A percentile compares a stretch with the other conserved stretches of the same genome.
phyloP scores from a whole-genome alignment of 2,113 vertebrate species.

The Chauna torquata region DNA sequence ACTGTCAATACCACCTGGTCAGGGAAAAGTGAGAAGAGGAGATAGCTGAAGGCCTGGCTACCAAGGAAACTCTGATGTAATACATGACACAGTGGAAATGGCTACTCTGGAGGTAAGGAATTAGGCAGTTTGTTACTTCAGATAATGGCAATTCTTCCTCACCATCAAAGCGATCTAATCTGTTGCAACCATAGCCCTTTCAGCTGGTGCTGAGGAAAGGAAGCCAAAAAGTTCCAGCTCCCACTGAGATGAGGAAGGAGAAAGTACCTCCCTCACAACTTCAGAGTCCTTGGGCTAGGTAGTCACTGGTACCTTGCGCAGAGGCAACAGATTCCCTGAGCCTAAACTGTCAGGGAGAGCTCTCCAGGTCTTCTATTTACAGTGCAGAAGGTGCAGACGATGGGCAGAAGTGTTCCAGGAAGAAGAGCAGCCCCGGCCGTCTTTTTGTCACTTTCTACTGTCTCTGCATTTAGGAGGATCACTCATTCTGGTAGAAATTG shows the following conservation, averaged over 20 bases:
- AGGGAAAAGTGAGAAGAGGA: neutral
- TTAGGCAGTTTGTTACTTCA: neutral
- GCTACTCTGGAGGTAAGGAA: neutral
- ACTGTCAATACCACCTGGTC: neutral
- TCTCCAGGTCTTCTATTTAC: neutral
- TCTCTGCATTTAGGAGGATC: neutral
- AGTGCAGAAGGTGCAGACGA: neutral
- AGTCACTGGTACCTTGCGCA: neutral
- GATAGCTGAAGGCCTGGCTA: neutral
- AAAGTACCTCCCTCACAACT: fast-evolving
- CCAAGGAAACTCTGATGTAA: neutral
- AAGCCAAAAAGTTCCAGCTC: neutral
- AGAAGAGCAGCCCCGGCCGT: neutral
- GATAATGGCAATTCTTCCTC: neutral
- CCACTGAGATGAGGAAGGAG: neutral
- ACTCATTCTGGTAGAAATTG: neutral
- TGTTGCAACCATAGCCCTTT: neutral
- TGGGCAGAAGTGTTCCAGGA: neutral
- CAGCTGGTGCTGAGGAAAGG: neutral
- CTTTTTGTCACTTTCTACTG: neutral
- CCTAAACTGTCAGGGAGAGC: fast-evolving
- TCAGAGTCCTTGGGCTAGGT: neutral
- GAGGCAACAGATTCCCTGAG: neutral
- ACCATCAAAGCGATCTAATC: neutral
- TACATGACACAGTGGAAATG: neutral